These are phyloP conservation scores for Lysiphlebus fabarum DNA, from an alignment of 1,140 invertebrate genomes.

Conservation along the genomic window DNA sequence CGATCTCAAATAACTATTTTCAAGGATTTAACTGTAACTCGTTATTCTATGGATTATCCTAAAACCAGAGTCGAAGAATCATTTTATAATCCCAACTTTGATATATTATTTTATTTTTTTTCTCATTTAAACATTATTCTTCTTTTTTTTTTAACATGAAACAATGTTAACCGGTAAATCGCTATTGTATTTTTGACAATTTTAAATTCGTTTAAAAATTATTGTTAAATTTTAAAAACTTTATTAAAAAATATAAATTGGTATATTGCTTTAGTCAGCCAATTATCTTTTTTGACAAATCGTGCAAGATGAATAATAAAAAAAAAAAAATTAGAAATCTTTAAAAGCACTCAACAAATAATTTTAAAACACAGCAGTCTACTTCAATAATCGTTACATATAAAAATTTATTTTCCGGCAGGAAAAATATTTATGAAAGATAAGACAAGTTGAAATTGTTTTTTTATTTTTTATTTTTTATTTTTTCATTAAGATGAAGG, in stretches of 20 bases:
- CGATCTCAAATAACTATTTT: not conserved
- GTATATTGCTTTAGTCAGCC: not conserved
- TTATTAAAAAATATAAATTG: slow-evolving; percentile 9
- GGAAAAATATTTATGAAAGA: not conserved
- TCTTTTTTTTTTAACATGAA: not conserved
- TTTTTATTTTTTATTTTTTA: not conserved
- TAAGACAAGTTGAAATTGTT: not conserved
- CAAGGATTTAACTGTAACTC: slow-evolving; percentile 18
- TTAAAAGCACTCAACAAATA: no score
- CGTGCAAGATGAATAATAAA: no score
- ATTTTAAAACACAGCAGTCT: no score
- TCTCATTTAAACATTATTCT: not conserved
- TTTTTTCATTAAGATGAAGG: not conserved
- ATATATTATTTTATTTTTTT: slow-evolving; percentile 8
- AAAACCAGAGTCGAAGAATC: slow-evolving; percentile 19
- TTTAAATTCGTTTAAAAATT: not conserved
- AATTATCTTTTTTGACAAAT: no score
- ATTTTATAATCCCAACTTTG: slow-evolving; percentile 19
- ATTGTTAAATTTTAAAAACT: not conserved
- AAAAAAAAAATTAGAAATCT: no score
- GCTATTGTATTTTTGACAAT: not conserved
- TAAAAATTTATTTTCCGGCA: no score
- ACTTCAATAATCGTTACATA: no score
- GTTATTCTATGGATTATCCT: slow-evolving; percentile 21
- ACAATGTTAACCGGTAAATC: no score